Percentiles rank a stretch among this genome's conserved stretches.
Conservation (phyloP, 2,797 vertebrate species). For the Spondyliosoma cantharus region DNA sequence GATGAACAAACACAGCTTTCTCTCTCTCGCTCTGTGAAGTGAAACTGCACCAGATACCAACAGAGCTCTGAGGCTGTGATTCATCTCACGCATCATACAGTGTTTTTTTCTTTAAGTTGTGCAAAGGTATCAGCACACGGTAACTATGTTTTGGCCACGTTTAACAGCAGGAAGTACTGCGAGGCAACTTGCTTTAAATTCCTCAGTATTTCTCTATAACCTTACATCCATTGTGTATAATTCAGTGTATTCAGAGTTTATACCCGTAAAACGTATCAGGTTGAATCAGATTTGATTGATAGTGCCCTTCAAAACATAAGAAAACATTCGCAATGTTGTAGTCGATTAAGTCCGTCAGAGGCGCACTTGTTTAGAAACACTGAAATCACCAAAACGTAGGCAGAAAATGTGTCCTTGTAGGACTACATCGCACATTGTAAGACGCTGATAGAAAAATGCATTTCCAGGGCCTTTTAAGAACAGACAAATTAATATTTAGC, state of each 20-base stretch:
- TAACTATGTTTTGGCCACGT: neutral
- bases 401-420: neutral
- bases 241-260: neutral
- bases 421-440: neutral
- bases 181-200: neutral
- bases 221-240: neutral
- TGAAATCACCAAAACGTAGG: neutral
- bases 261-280: neutral
- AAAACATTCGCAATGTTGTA: neutral
- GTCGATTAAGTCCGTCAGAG: neutral
- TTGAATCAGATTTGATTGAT: constrained; percentile 3
- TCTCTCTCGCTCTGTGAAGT: constrained; percentile 2
- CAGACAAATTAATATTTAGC: neutral
- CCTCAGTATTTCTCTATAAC: neutral
- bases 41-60: constrained; percentile 32
- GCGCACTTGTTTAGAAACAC: neutral
- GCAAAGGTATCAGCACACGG: neutral
- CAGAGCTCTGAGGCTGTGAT: constrained; percentile 33
- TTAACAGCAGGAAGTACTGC: neutral
- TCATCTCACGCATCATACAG: constrained; percentile 24
- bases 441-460: neutral
- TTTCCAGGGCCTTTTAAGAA: neutral
- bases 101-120: neutral
- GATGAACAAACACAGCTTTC: constrained; percentile 32
- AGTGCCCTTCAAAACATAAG: neutral